Evolutionary conservation across 2,797 vertebrate genomes (phyloP).

Genomic region (Anolis apletophallus): DNA sequence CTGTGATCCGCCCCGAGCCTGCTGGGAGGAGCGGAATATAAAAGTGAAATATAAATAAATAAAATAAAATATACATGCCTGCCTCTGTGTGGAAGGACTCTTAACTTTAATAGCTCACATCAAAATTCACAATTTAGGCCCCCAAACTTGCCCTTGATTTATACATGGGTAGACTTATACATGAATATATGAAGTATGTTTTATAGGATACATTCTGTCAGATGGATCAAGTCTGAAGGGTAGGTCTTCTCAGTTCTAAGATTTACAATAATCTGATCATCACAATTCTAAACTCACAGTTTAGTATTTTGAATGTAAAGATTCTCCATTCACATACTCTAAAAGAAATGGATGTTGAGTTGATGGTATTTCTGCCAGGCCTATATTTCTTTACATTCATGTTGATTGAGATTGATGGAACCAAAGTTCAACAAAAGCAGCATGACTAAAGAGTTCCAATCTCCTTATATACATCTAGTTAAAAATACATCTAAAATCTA

Average conservation of each 20-base stretch:
- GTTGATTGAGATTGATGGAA: not conserved
- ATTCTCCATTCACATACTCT: not conserved
- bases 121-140: too few relatives aligned
- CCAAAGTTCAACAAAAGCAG: not conserved
- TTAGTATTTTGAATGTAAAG: not conserved
- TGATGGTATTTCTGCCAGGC: not conserved
- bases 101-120: too few relatives aligned
- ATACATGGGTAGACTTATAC: too few relatives aligned
- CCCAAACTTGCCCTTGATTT: too few relatives aligned
- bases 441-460: not conserved
- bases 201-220: not conserved
- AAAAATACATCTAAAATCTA: not conserved
- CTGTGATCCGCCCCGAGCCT: too few relatives aligned
- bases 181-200: not conserved
- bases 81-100: too few relatives aligned
- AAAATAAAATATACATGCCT: too few relatives aligned
- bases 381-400: not conserved
- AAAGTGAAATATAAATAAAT: too few relatives aligned
- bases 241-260: slow-evolving; percentile 24
- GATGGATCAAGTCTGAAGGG: slow-evolving; percentile 19
- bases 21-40: too few relatives aligned
- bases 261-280: not conserved
- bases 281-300: not conserved
- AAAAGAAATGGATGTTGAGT: not conserved
- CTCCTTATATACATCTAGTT: not conserved